Evolutionary conservation across 2,113 vertebrate genomes (phyloP), one percentile per base, ranked within the genome.

Genomic region (Bostrychus sinensis): DNA sequence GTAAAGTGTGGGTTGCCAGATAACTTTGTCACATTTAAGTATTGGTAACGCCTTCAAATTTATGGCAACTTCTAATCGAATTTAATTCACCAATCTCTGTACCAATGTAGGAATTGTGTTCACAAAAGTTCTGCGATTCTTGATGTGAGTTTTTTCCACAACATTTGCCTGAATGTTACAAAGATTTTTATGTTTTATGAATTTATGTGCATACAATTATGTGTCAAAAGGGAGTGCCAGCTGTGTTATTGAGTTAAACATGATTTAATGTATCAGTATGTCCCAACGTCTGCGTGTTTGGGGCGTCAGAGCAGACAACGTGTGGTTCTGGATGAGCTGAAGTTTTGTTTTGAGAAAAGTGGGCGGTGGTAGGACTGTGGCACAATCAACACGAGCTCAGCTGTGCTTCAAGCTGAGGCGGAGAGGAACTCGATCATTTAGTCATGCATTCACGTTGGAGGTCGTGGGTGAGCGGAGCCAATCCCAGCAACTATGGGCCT

Each of bases 341-440:
- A 50, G 77, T 51, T 77, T 75, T 66, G 68, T 75, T 70, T 85
- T 70, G 60, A 78, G 82, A 78, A 72, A 41, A 76, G 80, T 72
- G 80, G 75, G 80, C 7, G 36, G 61, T 14, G 46, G 61, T 66
- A 60, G 63, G 62, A 75, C 72, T 82, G 46, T 8, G 45, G 72
- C 70, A 76, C 68, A 77, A 81, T 82, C 82, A 74, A 62, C 58
- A 56, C 72, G 32, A 50, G 64, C 80, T 79, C 75, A n/a, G n/a
- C n/a, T n/a, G n/a, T n/a, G n/a, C n/a, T n/a, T n/a, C n/a, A n/a
- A n/a, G n/a, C n/a, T n/a, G n/a, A n/a, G n/a, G n/a, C n/a, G n/a
- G n/a, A n/a, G n/a, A n/a, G n/a, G n/a, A n/a, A n/a, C n/a, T n/a
- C n/a, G n/a, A n/a, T n/a, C n/a, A n/a, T n/a, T n/a, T n/a, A n/a